phyloP scores from a whole-genome alignment of 2,888 invertebrate species.

The Oeneis ivallda region DNA sequence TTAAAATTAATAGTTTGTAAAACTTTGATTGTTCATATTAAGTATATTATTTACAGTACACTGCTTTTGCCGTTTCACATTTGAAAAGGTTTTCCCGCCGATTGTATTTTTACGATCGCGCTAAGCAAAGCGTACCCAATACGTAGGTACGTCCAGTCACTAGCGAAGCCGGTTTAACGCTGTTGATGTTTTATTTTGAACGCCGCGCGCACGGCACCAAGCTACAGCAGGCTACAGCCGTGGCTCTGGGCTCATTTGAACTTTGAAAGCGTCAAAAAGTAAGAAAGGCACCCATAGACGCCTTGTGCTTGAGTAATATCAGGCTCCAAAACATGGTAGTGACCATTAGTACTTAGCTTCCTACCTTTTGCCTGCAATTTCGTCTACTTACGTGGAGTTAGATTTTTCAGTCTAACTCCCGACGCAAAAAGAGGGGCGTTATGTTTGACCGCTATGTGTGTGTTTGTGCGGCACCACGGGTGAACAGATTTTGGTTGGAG shows the following conservation, averaged over 20 bases:
- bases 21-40: neutral
- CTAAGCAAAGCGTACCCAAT: conserved; percentile 32
- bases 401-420: no score
- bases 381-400: no score
- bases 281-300: conserved; percentile 25
- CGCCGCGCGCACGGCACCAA: conserved; percentile 46
- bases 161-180: conserved; percentile 71
- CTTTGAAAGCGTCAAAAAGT: conserved; percentile 47
- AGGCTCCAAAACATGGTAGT: no score
- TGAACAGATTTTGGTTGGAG: no score
- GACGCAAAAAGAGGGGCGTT: no score
- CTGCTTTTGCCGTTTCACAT: neutral
- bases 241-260: conserved; percentile 37
- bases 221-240: conserved; percentile 39
- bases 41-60: neutral
- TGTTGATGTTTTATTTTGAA: conserved; percentile 74
- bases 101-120: conserved; percentile 46
- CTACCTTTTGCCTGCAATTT: no score
- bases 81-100: conserved; percentile 62
- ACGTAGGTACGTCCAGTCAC: conserved; percentile 61
- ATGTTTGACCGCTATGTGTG: no score
- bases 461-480: no score
- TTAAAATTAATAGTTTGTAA: neutral
- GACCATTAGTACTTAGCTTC: no score
- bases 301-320: no score